Evolutionary conservation across 1,140 invertebrate species (phyloP), one percentile per base, ranked within the genome.

Genomic region (Carcinoscorpius rotundicauda): DNA sequence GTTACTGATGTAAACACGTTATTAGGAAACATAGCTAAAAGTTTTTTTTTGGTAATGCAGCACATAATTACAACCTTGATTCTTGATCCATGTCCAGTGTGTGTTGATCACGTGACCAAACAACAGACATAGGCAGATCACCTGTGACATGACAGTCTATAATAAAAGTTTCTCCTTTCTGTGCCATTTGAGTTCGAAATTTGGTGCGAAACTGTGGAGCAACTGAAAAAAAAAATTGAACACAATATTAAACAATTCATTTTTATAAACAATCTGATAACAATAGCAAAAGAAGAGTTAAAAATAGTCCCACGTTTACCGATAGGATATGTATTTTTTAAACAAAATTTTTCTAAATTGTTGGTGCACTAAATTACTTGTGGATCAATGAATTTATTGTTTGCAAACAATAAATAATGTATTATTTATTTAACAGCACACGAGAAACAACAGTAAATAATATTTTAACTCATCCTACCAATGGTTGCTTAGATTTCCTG

Each of bases 101-200:
- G 57, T 67, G 72, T 63, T 71, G 72, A 65, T 57, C 72, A 65
- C 60, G 65, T 71, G 70, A 69, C 79, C 79, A 78, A 1, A 71
- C 69, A 3, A 78, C 68, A 6, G 75, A 75, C 4, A 79, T 64
- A 4, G 77, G 77, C 51, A 73, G 74, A 66, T 80, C 78, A 0
- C 78, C 78, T 6, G 74, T 72, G 0, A 76, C 77, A 56, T 75
- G 69, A 64, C 78, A 80, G 10, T 76, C 72, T 63, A 80, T 66
- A 3, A 72, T 75, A 4, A 77, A 72, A 62, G 74, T 75, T n/a
- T 75, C 72, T 6, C 72, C 74, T 48, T 73, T 73, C 51, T 71
- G 65, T 1, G 77, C 75, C 70, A 69, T 71, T 49, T 69, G 64
- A 6, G 71, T 71, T 10, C 67, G 62, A 51, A 70, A 70, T 61